Conservation (phyloP, 1,140 invertebrate genomes). For the Elysia chlorotica region DNA sequence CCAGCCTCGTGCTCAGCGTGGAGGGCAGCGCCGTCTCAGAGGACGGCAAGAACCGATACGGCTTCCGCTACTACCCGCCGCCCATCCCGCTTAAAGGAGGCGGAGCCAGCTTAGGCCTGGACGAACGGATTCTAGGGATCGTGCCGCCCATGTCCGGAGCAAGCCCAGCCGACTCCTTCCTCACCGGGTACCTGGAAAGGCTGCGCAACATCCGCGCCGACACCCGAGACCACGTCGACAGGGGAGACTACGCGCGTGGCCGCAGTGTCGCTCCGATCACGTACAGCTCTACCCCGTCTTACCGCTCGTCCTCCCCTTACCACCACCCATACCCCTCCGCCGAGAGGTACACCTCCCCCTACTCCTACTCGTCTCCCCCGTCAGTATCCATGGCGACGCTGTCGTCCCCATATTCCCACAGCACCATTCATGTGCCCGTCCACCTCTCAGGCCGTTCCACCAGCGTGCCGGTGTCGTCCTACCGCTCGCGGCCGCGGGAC, state of each 20-base stretch:
- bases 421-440: constrained; percentile 14
- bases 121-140: constrained; percentile 16
- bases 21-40: constrained; percentile 15
- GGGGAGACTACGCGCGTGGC: background rate
- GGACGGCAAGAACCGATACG: constrained; percentile 16
- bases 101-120: constrained; percentile 6
- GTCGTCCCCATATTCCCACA: background rate
- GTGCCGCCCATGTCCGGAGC: background rate
- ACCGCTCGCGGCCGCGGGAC: constrained; percentile 14
- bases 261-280: background rate
- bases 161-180: constrained; percentile 16
- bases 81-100: constrained; percentile 22
- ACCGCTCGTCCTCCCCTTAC: too few species aligned
- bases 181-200: constrained; percentile 11
- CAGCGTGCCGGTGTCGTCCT: constrained; percentile 15
- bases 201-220: constrained; percentile 8
- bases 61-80: constrained; percentile 23
- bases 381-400: too few species aligned
- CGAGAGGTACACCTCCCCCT: too few species aligned
- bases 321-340: too few species aligned
- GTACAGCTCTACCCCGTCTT: background rate
- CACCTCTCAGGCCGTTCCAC: background rate
- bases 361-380: too few species aligned
- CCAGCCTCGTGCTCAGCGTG: constrained; percentile 21
- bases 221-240: constrained; percentile 10